Evolutionary conservation across 2,797 vertebrate species (phyloP).

Genomic region (Cirrhinus mrigala): DNA sequence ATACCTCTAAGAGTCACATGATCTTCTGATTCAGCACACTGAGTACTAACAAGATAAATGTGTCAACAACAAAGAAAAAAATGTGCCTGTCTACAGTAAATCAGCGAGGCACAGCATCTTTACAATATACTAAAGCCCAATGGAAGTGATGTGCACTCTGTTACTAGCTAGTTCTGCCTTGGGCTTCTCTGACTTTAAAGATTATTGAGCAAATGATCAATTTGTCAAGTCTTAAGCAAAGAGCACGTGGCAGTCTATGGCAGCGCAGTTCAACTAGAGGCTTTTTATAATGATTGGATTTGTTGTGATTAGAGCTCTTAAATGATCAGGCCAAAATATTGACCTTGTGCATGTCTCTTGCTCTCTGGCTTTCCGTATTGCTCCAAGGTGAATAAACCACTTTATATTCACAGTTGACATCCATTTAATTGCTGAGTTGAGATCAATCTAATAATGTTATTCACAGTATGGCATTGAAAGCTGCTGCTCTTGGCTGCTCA

Average conservation of each 20-base stretch:
- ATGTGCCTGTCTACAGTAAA: constrained; percentile 70
- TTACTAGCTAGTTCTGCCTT: constrained; percentile 19
- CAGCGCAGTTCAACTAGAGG: constrained; percentile 64
- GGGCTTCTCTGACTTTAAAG: constrained; percentile 19
- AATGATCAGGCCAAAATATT: constrained; percentile 76
- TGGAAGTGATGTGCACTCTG: constrained; percentile 68
- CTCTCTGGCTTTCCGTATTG: background rate
- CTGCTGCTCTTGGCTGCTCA: constrained; percentile 74
- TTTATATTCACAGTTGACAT: constrained; percentile 70
- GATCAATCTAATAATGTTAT: constrained; percentile 70
- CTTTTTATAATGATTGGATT: constrained; percentile 74
- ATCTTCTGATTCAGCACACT: constrained; percentile 77
- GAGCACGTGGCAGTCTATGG: constrained; percentile 64
- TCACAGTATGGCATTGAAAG: constrained; percentile 57
- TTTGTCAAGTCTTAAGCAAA: constrained; percentile 51
- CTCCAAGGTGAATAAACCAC: constrained; percentile 38
- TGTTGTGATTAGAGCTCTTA: constrained; percentile 78
- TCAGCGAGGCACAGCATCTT: constrained; percentile 64
- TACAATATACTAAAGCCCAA: constrained; percentile 64
- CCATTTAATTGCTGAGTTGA: constrained; percentile 69
- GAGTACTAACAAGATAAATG: constrained; percentile 75
- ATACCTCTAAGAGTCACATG: constrained; percentile 79
- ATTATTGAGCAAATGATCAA: constrained; percentile 53
- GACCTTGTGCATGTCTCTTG: constrained; percentile 66
- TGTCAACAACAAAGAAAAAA: constrained; percentile 69